Conservation (phyloP, 2,888 invertebrate genomes). For the Tholera decimalis region DNA sequence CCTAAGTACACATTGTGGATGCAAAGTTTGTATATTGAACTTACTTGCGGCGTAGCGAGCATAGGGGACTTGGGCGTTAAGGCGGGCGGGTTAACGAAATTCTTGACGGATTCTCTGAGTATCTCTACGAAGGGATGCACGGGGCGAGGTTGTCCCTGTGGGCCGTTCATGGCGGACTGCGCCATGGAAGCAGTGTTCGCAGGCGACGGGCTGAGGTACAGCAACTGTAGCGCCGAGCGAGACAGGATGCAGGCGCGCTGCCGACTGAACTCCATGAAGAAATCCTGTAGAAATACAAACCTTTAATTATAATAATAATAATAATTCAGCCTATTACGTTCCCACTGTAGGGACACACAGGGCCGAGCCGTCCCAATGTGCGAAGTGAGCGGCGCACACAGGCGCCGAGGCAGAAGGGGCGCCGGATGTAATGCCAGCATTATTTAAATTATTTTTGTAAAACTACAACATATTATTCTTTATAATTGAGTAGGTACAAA, state of each 20-base stretch:
- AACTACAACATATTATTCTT: no score
- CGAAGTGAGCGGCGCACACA: no score
- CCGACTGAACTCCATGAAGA: conserved; percentile 98
- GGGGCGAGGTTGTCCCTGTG: conserved; percentile 77
- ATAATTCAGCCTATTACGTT: no score
- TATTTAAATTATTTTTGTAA: no score
- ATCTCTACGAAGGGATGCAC: conserved; percentile 93
- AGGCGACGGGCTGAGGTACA: conserved; percentile 92
- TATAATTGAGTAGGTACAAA: no score
- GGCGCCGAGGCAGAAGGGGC: no score
- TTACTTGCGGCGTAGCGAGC: conserved; percentile 93
- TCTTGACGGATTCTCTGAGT: conserved; percentile 95
- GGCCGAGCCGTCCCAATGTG: no score
- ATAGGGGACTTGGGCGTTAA: conserved; percentile 94
- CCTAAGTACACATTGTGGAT: no score
- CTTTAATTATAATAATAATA: no score
- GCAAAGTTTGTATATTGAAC: no score
- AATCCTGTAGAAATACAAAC: conserved; percentile 92
- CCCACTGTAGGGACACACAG: no score
- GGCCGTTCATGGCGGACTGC: conserved; percentile 77
- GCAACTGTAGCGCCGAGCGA: conserved; percentile 96
- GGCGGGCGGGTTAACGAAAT: conserved; percentile 97
- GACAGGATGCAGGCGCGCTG: conserved; percentile 97
- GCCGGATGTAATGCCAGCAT: no score
- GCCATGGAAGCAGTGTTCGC: conserved; percentile 81